Base-by-base conservation (phyloP, 2,888 invertebrate genomes). In the Heliconius aoede region DNA sequence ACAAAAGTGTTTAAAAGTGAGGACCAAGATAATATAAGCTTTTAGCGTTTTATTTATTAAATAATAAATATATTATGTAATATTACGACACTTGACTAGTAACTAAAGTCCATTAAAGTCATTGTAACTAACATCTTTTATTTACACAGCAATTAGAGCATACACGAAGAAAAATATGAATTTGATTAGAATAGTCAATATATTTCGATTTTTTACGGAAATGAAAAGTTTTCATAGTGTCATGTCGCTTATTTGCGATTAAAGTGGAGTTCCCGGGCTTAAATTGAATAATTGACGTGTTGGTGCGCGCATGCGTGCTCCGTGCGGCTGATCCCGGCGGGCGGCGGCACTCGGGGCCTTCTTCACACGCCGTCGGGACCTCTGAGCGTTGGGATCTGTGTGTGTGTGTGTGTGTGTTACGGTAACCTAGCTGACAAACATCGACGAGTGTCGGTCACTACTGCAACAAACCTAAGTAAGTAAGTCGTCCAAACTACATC, bases 231-330 rank as follows among this genome's bases (percentile, higher is more conserved):
- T 55, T 32, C 3, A 18, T 28, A 55, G 11, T 36, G 24, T 24
- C 18, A 18, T 9, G n/a, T 26, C 36, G 21, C 26, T 26, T 71
- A 61, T 73, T 30, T 55, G 26, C 28, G 7, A 51, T 72, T 40
- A 46, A 40, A 75, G 40, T 30, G 73, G 46, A 72, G 74, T 78
- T 89, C 88, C 88, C 88, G 89, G 87, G 84, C 67, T 83, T 76
- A 83, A 85, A 89, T 89, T 89, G 85, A 87, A 86, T 85, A 89
- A 89, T 88, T 89, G 90, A 89, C 87, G 86, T 86, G 82, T 84
- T 84, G 79, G 81, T 76, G 76, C 81, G 88, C 92, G 92, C 92
- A 91, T 89, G 92, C 92, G 92, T 88, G 78, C 81, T 81, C 73
- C 80, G 81, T 84, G 73, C 84, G 81, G 77, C 79, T n/a, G n/a